Evolutionary conservation across 1,140 invertebrate genomes (phyloP).

Genomic region (Zelostemma sp.): DNA sequence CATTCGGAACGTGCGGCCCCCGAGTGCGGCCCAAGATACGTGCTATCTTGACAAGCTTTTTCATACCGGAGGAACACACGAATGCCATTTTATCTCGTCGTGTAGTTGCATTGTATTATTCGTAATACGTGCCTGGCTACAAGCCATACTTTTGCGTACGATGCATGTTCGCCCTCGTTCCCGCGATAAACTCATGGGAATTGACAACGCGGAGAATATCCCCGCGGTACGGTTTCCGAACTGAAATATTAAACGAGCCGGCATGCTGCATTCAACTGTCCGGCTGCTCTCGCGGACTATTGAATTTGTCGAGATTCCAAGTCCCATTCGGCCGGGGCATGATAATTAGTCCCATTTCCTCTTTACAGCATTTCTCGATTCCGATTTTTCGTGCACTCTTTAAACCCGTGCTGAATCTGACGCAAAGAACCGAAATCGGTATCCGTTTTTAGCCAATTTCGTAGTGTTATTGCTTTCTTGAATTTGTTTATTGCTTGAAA

Average conservation of each 20-base stretch:
- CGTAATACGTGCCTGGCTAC: slow-evolving; percentile 34
- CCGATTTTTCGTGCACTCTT: not conserved
- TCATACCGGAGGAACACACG: not conserved
- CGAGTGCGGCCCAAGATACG: not conserved
- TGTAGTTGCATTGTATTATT: slow-evolving; percentile 39
- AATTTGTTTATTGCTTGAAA: too few species aligned
- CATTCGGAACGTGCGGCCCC: not conserved
- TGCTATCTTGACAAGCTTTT: slow-evolving; percentile 3
- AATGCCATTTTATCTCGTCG: slow-evolving; percentile 12
- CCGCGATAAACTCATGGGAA: slow-evolving; percentile 60
- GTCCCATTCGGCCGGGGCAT: slow-evolving; percentile 45
- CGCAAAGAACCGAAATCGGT: too few species aligned
- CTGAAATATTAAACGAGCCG: slow-evolving; percentile 62
- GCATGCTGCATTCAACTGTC: slow-evolving; percentile 31
- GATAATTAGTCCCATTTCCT: slow-evolving; percentile 53
- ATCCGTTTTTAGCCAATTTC: too few species aligned
- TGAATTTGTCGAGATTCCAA: slow-evolving; percentile 26
- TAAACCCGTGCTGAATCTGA: too few species aligned
- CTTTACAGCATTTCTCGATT: slow-evolving; percentile 47
- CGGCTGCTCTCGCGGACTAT: slow-evolving; percentile 20
- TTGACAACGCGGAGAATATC: slow-evolving; percentile 50
- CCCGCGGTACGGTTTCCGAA: slow-evolving; percentile 40
- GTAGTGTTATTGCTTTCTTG: too few species aligned
- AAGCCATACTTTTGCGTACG: slow-evolving; percentile 35
- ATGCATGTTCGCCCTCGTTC: slow-evolving; percentile 47